Base-by-base conservation (phyloP, 92 coral and sea anemone species). In the Muricea muricata region DNA sequence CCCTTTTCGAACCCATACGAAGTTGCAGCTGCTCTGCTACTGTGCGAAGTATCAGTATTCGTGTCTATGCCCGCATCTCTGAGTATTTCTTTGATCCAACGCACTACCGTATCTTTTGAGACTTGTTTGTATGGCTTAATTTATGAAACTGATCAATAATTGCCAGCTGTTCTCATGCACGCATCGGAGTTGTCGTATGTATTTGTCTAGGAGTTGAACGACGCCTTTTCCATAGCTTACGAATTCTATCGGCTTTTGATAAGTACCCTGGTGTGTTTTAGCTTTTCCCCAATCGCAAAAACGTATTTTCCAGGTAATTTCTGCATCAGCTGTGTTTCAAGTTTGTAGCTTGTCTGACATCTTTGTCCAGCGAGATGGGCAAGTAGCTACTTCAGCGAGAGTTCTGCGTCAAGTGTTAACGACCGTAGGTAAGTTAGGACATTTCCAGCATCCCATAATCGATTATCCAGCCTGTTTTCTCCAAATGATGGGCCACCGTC, bases 11-110 rank as follows among this genome's bases (percentile, higher is more conserved):
- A 60, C 10, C 63, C 63, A 55, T 50, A 50, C 5, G 63, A 55
- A n/a, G 63, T 55, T 55, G 63, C 30, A n/a, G 63, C 63, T 12
- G 63, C 63, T 9, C 63, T 55, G 63, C 63, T 55, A 24, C 63
- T 55, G 63, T 55, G 63, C 63, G 63, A 55, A 55, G 63, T n/a
- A 55, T 55, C n/a, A 6, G 10, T 55, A 24, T 24, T 55, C 23
- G 63, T 55, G 30, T 55, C 30, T 55, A 55, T 55, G 12, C 63
- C 63, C 15, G 63, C 25, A 55, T 55, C 63, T 24, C 63, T 55
- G 28, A 55, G 63, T 24, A 55, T 29, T 55, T 55, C 63, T 29
- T 55, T 55, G 28, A 55, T 24, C 30, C 63, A 55, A n/a, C 63
- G 4, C 30, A 29, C 25, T 55, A 55, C 30, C 30, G 63, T 55